These are phyloP conservation scores for Propithecus coquereli DNA, from an alignment of 2,113 vertebrate genomes.

Conservation along the genomic window DNA sequence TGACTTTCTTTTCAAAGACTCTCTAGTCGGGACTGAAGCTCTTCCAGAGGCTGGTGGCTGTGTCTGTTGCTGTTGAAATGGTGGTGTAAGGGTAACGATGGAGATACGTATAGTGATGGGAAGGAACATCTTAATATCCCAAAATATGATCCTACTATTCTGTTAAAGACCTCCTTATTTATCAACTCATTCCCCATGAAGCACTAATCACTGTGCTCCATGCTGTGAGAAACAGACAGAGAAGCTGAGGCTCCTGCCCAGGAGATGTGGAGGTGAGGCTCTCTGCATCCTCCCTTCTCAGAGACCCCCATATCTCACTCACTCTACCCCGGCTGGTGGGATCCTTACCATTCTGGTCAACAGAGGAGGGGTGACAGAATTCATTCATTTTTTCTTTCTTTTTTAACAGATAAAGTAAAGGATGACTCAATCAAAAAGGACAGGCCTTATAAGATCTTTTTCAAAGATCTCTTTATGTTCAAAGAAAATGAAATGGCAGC, in stretches of 20 bases:
- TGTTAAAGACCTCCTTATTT: neutral
- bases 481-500: conserved; percentile 63
- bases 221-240: neutral
- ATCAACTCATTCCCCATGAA: neutral
- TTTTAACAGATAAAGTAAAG: neutral
- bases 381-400: neutral
- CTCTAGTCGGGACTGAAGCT: neutral
- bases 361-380: neutral
- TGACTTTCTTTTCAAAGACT: neutral
- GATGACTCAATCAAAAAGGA: neutral
- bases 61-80: neutral
- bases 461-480: conserved; percentile 73
- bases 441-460: conserved; percentile 66
- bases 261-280: neutral
- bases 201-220: neutral
- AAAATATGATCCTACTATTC: neutral
- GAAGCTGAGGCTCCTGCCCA: neutral
- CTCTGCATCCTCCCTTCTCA: neutral
- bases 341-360: neutral
- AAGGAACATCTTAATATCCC: neutral
- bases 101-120: neutral
- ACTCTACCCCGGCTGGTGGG: neutral
- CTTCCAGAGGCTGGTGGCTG: neutral
- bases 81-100: neutral
- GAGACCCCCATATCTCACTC: rapidly evolving